Percentiles rank a stretch among this genome's conserved stretches.
These are phyloP conservation scores for Loxodonta africana DNA, from an alignment of 2,113 vertebrate genomes.

Conservation along the genomic window DNA sequence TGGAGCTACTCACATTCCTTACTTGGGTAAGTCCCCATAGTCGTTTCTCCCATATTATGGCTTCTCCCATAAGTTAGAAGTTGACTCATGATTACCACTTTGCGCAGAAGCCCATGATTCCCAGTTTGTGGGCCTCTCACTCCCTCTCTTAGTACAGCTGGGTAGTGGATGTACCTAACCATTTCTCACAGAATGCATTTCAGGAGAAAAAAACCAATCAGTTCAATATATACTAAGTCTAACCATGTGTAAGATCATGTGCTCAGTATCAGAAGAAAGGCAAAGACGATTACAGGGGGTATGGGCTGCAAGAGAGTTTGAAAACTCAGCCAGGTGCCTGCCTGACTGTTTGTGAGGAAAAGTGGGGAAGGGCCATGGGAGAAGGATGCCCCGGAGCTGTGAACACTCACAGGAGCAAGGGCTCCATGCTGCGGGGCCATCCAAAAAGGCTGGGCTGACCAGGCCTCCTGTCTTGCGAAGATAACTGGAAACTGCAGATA, in stretches of 20 bases:
- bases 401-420: not conserved
- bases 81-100: not conserved
- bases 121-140: not conserved
- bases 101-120: conserved; percentile 22
- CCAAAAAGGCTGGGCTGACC: not conserved
- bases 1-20: conserved; percentile 94
- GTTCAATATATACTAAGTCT: not conserved
- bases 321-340: not conserved
- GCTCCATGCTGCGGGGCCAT: not conserved
- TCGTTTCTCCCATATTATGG: not conserved
- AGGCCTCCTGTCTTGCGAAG: not conserved
- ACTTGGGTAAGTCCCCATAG: conserved; percentile 91
- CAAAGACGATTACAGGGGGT: not conserved
- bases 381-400: not conserved
- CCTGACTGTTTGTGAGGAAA: not conserved
- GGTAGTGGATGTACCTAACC: not conserved
- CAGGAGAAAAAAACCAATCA: conserved; percentile 11
- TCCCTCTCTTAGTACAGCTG: not conserved
- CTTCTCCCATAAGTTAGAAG: not conserved
- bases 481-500: not conserved
- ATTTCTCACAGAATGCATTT: conserved; percentile 34
- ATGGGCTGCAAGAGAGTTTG: not conserved
- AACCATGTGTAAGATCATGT: not conserved
- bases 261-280: conserved; percentile 24
- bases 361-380: not conserved